These are phyloP conservation scores for Ophiodon elongatus DNA, from an alignment of 2,113 vertebrate genomes.

Conservation along the genomic window DNA sequence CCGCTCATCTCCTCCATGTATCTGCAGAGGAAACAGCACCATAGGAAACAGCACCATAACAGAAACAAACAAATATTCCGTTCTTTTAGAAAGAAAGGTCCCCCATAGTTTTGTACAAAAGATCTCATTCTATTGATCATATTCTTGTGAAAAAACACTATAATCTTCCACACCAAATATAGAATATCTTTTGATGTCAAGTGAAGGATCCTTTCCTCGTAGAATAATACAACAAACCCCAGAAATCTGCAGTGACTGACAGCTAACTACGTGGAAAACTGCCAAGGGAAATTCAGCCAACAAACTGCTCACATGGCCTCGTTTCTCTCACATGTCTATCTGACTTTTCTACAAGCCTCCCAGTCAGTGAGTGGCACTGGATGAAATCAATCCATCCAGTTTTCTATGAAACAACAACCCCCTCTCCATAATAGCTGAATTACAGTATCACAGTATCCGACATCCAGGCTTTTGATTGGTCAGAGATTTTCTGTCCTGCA, in stretches of 20 bases:
- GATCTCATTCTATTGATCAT: not conserved
- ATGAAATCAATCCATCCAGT: constrained; percentile 18
- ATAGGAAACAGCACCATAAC: not conserved
- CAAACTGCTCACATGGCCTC: not conserved
- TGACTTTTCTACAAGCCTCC: not conserved
- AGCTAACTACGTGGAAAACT: not conserved
- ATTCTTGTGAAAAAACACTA: not conserved
- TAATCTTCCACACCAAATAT: not conserved
- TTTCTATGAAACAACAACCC: constrained; percentile 16
- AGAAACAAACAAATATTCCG: not conserved
- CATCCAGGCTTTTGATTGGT: constrained; percentile 35
- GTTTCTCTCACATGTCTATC: not conserved
- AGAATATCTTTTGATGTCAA: not conserved
- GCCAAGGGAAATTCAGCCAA: not conserved
- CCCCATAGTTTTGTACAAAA: not conserved
- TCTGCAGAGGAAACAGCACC: constrained; percentile 63
- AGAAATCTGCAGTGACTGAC: not conserved
- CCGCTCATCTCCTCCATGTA: constrained; percentile 61
- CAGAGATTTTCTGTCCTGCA: constrained; percentile 36
- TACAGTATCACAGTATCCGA: constrained; percentile 24
- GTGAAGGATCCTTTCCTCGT: not conserved
- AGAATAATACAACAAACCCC: not conserved
- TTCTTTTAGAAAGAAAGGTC: not conserved
- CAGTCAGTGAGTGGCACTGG: not conserved
- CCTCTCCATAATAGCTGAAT: constrained; percentile 9